A percentile compares a stretch with the other conserved stretches of the same genome.
phyloP scores from a whole-genome alignment of 2,113 vertebrate genomes.

The Mobula birostris region DNA sequence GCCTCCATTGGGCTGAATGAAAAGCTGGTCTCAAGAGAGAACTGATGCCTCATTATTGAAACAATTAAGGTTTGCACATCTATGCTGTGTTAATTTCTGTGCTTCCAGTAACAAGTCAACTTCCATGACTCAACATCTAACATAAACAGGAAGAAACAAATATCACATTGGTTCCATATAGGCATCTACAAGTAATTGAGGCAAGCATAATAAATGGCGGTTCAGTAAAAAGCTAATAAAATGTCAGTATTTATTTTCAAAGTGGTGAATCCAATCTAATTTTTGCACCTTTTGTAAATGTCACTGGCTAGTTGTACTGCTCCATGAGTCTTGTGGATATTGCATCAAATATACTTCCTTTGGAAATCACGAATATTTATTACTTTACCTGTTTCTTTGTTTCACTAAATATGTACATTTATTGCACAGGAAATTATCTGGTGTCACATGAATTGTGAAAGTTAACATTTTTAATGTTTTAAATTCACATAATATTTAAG shows the following conservation, averaged over 20 bases:
- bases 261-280: slow-evolving; percentile 14
- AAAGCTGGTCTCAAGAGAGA: not conserved
- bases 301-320: not conserved
- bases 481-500: not conserved
- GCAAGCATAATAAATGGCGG: not conserved
- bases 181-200: not conserved
- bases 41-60: not conserved
- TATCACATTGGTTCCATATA: not conserved
- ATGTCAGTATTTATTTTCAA: slow-evolving; percentile 14
- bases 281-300: slow-evolving; percentile 14
- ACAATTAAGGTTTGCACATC: slow-evolving; percentile 31
- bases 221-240: slow-evolving; percentile 24
- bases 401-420: not conserved
- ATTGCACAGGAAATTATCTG: not conserved
- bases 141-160: not conserved
- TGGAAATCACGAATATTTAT: not conserved
- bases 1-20: not conserved
- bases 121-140: slow-evolving; percentile 30
- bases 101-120: slow-evolving; percentile 1
- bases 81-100: not conserved
- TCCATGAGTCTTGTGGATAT: not conserved
- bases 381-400: not conserved
- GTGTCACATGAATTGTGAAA: not conserved
- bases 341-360: not conserved
- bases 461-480: not conserved